Evolutionary conservation across 37 sponge, comb jelly and placozoan species (phyloP).

Genomic region (Chondrilla cf. caribensis): DNA sequence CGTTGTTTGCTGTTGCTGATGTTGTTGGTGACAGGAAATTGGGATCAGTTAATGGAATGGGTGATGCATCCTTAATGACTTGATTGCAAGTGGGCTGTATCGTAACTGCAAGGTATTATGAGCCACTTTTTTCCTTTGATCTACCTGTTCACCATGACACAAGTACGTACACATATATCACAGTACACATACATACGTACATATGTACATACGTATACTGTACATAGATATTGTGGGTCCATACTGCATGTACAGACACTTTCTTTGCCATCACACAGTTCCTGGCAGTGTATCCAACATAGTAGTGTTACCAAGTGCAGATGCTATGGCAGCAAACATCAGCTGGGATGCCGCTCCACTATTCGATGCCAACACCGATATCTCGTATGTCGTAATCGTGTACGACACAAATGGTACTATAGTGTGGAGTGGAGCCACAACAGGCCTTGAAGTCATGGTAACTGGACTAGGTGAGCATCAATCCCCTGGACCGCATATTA

Average conservation of each 20-base stretch:
- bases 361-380: background rate
- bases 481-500: too few species aligned
- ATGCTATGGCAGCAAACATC: slow-evolving; percentile 4
- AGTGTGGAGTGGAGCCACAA: background rate
- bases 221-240: background rate
- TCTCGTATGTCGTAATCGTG: background rate
- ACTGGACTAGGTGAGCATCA: background rate
- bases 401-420: background rate
- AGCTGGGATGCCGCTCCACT: background rate
- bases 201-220: background rate
- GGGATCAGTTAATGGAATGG: too few species aligned
- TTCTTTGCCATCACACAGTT: background rate
- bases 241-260: background rate
- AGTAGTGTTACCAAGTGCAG: background rate
- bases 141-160: too few species aligned
- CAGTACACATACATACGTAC: background rate
- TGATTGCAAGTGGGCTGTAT: too few species aligned
- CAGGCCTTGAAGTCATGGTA: background rate
- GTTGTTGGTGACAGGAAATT: too few species aligned
- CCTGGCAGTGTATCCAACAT: slow-evolving; percentile 6
- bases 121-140: too few species aligned
- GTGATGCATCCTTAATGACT: too few species aligned
- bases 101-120: too few species aligned
- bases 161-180: too few species aligned
- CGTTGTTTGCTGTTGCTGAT: too few species aligned